Evolutionary conservation across 2,888 invertebrate genomes (phyloP).

Genomic region (Heliconius erato): DNA sequence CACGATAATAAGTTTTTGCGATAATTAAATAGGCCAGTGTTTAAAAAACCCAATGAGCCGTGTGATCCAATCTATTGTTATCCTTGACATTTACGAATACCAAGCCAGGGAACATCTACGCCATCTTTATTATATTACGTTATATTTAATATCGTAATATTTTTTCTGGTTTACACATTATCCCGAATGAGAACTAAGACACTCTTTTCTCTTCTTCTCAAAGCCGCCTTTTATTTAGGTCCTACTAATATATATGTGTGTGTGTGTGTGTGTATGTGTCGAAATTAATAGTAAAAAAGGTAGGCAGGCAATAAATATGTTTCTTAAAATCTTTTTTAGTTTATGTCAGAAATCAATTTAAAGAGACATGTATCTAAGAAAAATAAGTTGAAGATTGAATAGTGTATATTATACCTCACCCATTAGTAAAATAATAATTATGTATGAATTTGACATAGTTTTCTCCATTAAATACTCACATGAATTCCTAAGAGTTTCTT

Average conservation of each 20-base stretch:
- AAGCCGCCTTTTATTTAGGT: background rate
- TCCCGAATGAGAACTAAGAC: background rate
- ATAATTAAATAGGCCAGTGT: conserved; percentile 13
- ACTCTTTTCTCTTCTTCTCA: background rate
- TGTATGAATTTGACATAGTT: background rate
- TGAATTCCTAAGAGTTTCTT: conserved; percentile 44
- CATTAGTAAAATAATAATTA: background rate
- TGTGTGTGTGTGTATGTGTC: no score
- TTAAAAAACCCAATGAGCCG: conserved; percentile 7
- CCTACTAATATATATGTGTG: no score
- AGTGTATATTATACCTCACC: background rate
- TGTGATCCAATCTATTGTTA: conserved; percentile 19
- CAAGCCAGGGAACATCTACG: background rate
- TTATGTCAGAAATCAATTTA: background rate
- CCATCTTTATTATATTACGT: background rate
- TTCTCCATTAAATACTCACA: conserved; percentile 37
- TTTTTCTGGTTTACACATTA: background rate
- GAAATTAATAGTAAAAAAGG: no score
- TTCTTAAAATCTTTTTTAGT: background rate
- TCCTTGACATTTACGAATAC: conserved; percentile 19
- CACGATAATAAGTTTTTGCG: background rate
- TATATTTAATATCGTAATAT: background rate
- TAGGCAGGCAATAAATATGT: no score
- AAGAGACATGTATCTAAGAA: background rate
- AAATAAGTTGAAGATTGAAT: background rate